These are phyloP conservation scores for Crypturellus tataupa DNA, from an alignment of 2,797 vertebrate species.

Conservation along the genomic window DNA sequence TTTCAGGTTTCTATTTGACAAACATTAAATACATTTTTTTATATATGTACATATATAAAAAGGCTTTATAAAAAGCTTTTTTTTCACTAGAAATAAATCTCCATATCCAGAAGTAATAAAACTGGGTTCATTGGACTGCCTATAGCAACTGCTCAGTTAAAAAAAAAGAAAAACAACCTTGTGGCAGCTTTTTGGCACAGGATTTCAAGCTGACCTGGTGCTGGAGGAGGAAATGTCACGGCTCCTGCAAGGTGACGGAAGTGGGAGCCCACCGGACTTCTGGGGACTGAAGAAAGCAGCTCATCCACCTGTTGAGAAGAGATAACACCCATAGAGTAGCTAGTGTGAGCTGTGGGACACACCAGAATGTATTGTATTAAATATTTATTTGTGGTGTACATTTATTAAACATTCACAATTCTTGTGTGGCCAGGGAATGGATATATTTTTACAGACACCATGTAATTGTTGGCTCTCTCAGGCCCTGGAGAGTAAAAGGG, in stretches of 20 bases:
- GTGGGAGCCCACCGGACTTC: not conserved
- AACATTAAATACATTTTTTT: not conserved
- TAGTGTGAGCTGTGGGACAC: not conserved
- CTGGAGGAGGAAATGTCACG: not conserved
- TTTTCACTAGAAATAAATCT: not conserved
- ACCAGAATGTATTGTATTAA: not conserved
- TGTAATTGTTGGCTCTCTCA: not conserved
- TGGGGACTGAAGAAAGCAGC: not conserved
- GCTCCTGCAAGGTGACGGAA: fast-evolving
- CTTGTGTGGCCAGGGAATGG: not conserved
- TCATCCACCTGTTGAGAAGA: not conserved
- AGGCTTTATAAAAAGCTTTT: not conserved
- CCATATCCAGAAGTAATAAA: not conserved
- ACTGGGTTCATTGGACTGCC: not conserved
- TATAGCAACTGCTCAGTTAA: not conserved
- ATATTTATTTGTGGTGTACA: not conserved
- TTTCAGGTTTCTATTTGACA: constrained; percentile 44
- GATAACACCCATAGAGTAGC: not conserved
- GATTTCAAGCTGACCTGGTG: not conserved
- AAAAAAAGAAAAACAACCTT: not conserved
- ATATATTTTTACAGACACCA: not conserved
- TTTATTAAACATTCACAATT: not conserved
- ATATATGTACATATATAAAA: no score
- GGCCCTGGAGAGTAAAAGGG: not conserved
- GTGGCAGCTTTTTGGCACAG: not conserved